Evolutionary conservation across 2,113 vertebrate species (phyloP).

Genomic region (Syngnathus typhle): DNA sequence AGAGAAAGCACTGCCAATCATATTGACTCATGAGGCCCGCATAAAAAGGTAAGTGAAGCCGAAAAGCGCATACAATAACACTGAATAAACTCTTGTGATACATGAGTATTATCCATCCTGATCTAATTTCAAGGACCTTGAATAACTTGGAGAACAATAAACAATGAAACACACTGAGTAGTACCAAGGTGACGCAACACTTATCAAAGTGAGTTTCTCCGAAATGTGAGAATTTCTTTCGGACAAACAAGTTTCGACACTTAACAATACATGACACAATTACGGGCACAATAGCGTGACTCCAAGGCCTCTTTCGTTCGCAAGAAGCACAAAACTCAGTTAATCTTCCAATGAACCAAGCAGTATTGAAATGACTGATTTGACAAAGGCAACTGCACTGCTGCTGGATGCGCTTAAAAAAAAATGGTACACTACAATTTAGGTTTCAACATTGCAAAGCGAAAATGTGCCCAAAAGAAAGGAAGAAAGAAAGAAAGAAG

Average conservation of each 20-base stretch:
- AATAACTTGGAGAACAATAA: constrained; percentile 46
- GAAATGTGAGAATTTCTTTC: constrained; percentile 43
- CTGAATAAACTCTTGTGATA: constrained; percentile 43
- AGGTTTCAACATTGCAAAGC: too few relatives aligned
- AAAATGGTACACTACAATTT: neutral
- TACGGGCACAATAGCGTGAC: constrained; percentile 26
- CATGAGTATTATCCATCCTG: constrained; percentile 36
- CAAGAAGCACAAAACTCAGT: neutral
- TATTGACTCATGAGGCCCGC: constrained; percentile 17
- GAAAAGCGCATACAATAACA: constrained; percentile 25
- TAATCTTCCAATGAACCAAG: neutral
- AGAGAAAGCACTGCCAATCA: constrained; percentile 81
- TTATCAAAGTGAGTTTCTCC: constrained; percentile 24
- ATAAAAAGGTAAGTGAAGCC: constrained; percentile 10
- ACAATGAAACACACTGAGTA: constrained; percentile 47
- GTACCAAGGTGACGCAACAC: constrained; percentile 32
- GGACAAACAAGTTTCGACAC: constrained; percentile 18
- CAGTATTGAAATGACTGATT: constrained; percentile 1
- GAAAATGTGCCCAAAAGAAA: too few relatives aligned
- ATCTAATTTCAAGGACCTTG: constrained; percentile 47
- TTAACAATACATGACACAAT: constrained; percentile 27
- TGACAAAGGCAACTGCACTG: neutral
- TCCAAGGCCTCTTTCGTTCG: constrained; percentile 22
- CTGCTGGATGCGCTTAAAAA: neutral
- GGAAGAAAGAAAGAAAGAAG: too few relatives aligned